Percentiles rank a stretch among this genome's conserved stretches.
phyloP scores from a whole-genome alignment of 2,113 vertebrate genomes.

The Oriolus oriolus region DNA sequence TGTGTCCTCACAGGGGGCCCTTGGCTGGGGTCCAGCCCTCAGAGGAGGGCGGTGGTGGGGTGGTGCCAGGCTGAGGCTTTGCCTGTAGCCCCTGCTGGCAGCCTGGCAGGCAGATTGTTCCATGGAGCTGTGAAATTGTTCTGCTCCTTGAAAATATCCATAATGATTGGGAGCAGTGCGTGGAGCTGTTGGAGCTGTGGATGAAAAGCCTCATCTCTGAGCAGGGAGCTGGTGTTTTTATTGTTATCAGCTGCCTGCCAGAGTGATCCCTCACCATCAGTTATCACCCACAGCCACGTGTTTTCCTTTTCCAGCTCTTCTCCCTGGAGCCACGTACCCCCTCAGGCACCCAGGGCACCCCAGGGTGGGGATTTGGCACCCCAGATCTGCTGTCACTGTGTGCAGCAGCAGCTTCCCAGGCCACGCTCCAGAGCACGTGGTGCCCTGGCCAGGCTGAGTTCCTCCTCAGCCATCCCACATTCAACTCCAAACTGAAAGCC shows the following conservation, averaged over 20 bases:
- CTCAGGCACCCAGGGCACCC: background rate
- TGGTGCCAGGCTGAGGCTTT: background rate
- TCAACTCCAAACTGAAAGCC: rapidly evolving
- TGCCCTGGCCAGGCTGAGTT: background rate
- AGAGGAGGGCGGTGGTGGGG: background rate
- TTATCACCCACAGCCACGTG: background rate
- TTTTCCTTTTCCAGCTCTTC: background rate
- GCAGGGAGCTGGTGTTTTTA: background rate
- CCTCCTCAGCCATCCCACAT: background rate
- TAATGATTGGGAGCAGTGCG: rapidly evolving
- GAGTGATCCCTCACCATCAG: background rate
- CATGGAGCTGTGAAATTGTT: background rate
- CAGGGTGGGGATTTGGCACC: background rate
- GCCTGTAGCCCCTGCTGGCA: background rate
- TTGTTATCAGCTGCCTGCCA: background rate
- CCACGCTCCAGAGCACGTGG: rapidly evolving
- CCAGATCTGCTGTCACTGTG: background rate
- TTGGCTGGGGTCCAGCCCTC: background rate
- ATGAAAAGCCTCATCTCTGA: background rate
- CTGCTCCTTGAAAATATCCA: rapidly evolving
- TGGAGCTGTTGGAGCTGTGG: background rate
- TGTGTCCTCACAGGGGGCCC: background rate
- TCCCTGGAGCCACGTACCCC: rapidly evolving
- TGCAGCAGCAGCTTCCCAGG: background rate
- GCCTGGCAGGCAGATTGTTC: background rate